Conservation (phyloP, 2,888 invertebrate genomes). For the Anthoptus insignis region DNA sequence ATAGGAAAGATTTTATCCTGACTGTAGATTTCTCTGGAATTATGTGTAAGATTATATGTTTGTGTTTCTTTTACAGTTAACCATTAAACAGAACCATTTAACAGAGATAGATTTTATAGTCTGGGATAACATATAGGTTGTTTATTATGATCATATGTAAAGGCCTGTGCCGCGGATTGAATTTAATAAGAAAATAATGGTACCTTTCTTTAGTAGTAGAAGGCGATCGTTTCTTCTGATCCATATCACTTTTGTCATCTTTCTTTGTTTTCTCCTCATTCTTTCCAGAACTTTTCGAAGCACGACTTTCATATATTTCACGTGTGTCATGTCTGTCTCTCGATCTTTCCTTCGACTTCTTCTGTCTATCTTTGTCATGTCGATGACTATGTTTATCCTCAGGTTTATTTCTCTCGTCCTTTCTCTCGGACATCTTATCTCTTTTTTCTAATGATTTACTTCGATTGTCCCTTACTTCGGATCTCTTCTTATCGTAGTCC, state of each 20-base stretch:
- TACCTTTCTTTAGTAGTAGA: slow-evolving; percentile 60
- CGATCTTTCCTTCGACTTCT: slow-evolving; percentile 5
- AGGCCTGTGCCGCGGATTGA: too few relatives aligned
- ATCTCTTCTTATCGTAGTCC: too few relatives aligned
- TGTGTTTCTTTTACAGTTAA: too few relatives aligned
- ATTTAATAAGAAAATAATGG: too few relatives aligned
- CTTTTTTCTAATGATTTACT: slow-evolving; percentile 19
- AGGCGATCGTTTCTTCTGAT: slow-evolving; percentile 49
- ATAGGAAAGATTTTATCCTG: too few relatives aligned
- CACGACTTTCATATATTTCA: slow-evolving; percentile 11
- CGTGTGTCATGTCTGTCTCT: slow-evolving; percentile 14
- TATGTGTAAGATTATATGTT: too few relatives aligned
- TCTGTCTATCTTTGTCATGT: slow-evolving; percentile 36
- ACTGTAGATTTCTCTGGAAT: too few relatives aligned
- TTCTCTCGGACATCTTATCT: slow-evolving; percentile 17
- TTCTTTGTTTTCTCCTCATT: slow-evolving; percentile 40
- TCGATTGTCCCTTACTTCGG: too few relatives aligned
- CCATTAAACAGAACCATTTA: too few relatives aligned
- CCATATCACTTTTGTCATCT: slow-evolving; percentile 43
- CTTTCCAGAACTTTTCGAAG: slow-evolving; percentile 20
- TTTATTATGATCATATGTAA: too few relatives aligned
- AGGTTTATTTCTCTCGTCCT: slow-evolving; percentile 11
- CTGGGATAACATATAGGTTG: too few relatives aligned
- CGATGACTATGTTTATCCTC: slow-evolving; percentile 15
- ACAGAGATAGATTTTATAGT: too few relatives aligned